Base-by-base conservation (phyloP, 2,113 vertebrate species). In the Gallinago paraguaiae region DNA sequence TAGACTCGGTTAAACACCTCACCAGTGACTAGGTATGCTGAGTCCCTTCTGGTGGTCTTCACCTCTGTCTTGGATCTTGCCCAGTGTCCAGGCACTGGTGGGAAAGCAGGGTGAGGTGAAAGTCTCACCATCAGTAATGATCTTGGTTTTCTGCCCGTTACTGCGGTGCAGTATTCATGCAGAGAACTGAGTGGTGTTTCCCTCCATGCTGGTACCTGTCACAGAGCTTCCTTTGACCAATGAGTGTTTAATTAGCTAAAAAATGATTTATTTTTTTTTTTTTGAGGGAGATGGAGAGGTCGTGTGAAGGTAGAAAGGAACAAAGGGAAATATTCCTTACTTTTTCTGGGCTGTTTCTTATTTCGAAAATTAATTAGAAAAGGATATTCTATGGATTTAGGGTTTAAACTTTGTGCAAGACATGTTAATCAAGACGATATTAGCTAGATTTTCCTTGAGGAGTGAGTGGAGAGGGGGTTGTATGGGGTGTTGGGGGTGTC, bases 381-480 rank as follows among this genome's bases (percentile, higher is more conserved):
- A 91, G 86, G 92, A 93, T 97, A 85, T 87, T 82, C 74, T 35
- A 1, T 74, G 93, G 92, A 95, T 95, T 95, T 96, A 91, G 31
- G 46, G 74, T 96, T 94, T 76, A 82, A 87, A 92, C 53, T 85
- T 80, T 35, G 56, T 83, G 74, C 87, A 67, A 77, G 93, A 67
- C 89, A 18, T 59, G 70, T 92, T 95, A 97, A 95, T 96, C 95
- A 94, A 85, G 88, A 43, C 54, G 25, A 84, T 19, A 77, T 95
- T 93, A 97, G 63, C 50, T 46, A 39, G 95, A 27, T 69, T 89
- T 86, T 84, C 80, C 65, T 68, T 6, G 46, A 64, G 77, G 77
- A 82, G 9, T 11, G 28, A 6, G 65, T 4, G 28, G 6, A 30
- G 27, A 46, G 46, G 39, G 19, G 2, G 22, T 39, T 12, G n/a